phyloP scores from a whole-genome alignment of 2,888 invertebrate species.

The Drosophila limbata region DNA sequence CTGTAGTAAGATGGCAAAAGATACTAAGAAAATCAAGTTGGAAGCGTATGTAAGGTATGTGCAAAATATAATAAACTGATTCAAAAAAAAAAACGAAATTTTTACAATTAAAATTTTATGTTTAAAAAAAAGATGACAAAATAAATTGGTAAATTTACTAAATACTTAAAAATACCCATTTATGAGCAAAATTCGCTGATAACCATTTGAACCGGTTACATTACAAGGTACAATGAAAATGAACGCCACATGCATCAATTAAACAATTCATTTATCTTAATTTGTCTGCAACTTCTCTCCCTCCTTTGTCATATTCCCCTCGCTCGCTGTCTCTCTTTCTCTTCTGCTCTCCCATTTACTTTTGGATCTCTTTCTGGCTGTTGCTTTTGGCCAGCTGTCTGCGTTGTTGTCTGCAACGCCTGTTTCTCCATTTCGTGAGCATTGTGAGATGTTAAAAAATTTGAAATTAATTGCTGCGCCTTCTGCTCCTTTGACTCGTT shows the following conservation, averaged over 20 bases:
- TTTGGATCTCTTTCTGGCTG: conserved; percentile 15
- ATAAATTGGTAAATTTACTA: neutral
- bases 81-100: no score
- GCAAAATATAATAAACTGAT: neutral
- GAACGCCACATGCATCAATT: conserved; percentile 70
- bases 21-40: neutral
- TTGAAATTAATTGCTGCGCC: conserved; percentile 80
- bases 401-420: conserved; percentile 20
- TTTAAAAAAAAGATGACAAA: no score
- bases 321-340: neutral
- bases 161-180: neutral
- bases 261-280: conserved; percentile 83
- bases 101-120: no score
- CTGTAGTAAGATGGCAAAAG: neutral
- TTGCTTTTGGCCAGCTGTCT: conserved; percentile 53
- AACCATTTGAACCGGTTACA: no score
- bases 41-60: neutral
- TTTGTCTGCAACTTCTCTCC: conserved; percentile 73
- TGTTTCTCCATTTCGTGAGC: conserved; percentile 39
- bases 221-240: conserved; percentile 57
- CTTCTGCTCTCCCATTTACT: neutral
- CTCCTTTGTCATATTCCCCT: neutral
- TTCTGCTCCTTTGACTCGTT: conserved; percentile 38
- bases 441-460: conserved; percentile 67
- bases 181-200: conserved; percentile 16